phyloP scores from a whole-genome alignment of 2,113 vertebrate genomes.

The Epinephelus fuscoguttatus region DNA sequence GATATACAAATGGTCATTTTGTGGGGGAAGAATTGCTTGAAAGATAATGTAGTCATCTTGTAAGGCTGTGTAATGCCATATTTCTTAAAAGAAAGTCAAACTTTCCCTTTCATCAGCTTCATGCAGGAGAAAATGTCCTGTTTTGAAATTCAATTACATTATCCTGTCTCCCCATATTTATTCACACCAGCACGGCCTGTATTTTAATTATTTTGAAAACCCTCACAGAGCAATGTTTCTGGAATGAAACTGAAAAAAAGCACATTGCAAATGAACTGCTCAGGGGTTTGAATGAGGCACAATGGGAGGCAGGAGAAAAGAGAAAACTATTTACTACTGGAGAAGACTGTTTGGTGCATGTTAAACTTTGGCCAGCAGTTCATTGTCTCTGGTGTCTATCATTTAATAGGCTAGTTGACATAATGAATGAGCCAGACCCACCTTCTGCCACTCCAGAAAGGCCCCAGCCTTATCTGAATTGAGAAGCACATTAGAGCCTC shows the following conservation, averaged over 20 bases:
- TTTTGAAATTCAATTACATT: background rate
- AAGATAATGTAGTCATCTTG: background rate
- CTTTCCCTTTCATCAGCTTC: background rate
- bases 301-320: slow-evolving; percentile 75
- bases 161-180: background rate
- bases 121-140: background rate
- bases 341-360: slow-evolving; percentile 82
- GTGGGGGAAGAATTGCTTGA: background rate
- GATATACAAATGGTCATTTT: too few relatives aligned
- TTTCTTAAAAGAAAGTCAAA: background rate
- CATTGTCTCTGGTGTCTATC: slow-evolving; percentile 92
- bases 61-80: background rate
- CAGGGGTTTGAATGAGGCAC: slow-evolving; percentile 56
- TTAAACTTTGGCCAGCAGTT: slow-evolving; percentile 85
- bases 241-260: slow-evolving; percentile 46
- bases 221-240: slow-evolving; percentile 15
- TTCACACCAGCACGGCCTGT: background rate
- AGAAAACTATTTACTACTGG: slow-evolving; percentile 84
- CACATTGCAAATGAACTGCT: slow-evolving; percentile 58
- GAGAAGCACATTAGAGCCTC: slow-evolving; percentile 81
- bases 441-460: slow-evolving; percentile 90
- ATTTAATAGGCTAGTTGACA: slow-evolving; percentile 90
- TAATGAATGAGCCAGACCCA: slow-evolving; percentile 93
- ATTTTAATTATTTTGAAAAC: slow-evolving; percentile 31
- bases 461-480: slow-evolving; percentile 85